Base-by-base conservation (phyloP, 1,140 invertebrate genomes). In the Pygmarrhopalites habei region DNA sequence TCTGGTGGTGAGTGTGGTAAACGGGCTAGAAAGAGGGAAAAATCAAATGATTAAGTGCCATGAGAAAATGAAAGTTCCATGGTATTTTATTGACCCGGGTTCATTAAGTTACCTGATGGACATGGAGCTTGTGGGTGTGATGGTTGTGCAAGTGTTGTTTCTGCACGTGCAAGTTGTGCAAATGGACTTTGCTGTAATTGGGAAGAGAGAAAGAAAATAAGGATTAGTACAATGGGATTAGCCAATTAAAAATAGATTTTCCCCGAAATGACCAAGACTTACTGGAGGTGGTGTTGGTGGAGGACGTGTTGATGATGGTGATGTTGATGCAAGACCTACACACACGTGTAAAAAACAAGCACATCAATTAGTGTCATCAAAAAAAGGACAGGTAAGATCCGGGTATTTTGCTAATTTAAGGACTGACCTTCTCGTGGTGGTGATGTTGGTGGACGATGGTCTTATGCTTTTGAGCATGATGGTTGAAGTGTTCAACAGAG, bases 141-240 rank as follows among this genome's bases (percentile, higher is more conserved):
- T 56, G 51, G 30, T 62, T 26, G 52, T 62, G 60, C 12, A 62
- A 29, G 51, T 62, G 60, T 56, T 62, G 51, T 15, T 47, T 51
- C 43, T 62, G 60, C 21, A 53, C n/a, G 43, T 62, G 60, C 52
- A 62, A 39, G 52, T 62, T 62, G 60, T 62, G 60, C 30, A 62
- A 52, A 57, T 62, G 60, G 60, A 62, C 46, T 25, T 58, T 5
- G 32, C 39, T 41, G 39, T 41, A 41, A n/a, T n/a, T 12, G n/a
- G 10, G 39, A 41, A 41, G 39, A 10, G n/a, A n/a, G n/a, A 41
- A 41, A 41, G 10, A 12, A 41, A n/a, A 41, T 12, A 12, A 10
- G 10, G 39, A 41, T 12, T 41, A 12, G 39, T 41, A 41, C 39
- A 41, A n/a, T n/a, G n/a, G n/a, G n/a, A n/a, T n/a, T n/a, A n/a